phyloP scores from a whole-genome alignment of 2,113 vertebrate genomes.

The Pelvicachromis taeniatus region DNA sequence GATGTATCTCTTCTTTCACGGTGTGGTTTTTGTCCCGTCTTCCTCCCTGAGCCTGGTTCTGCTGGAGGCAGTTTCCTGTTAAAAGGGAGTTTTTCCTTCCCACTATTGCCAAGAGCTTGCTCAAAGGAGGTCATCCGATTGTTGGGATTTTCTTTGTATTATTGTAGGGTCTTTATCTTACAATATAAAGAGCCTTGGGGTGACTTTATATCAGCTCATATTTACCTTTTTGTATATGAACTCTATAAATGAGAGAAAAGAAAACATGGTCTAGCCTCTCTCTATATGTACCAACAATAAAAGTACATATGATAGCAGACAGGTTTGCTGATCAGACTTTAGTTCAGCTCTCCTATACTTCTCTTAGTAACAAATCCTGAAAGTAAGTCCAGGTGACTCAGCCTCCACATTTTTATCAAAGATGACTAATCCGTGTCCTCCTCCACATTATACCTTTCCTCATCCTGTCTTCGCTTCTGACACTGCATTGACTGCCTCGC shows the following conservation, averaged over 20 bases:
- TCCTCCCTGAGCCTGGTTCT: not conserved
- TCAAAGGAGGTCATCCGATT: not conserved
- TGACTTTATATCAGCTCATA: not conserved
- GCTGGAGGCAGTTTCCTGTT: not conserved
- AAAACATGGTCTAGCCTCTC: not conserved
- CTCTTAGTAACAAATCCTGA: not conserved
- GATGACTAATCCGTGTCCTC: conserved; percentile 50
- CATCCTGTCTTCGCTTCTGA: not conserved
- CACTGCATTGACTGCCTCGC: not conserved
- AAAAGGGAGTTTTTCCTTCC: not conserved
- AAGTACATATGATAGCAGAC: not conserved
- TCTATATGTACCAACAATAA: not conserved
- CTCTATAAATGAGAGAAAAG: not conserved
- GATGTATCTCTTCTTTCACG: not conserved
- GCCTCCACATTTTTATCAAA: conserved; percentile 26
- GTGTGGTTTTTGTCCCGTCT: not conserved
- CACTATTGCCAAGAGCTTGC: not conserved
- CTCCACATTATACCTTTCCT: conserved; percentile 26
- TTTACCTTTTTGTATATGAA: not conserved
- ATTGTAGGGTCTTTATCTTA: not conserved
- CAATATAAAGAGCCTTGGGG: not conserved
- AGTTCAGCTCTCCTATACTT: not conserved
- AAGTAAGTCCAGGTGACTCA: conserved; percentile 18
- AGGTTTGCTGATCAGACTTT: not conserved
- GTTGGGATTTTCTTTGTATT: too few relatives aligned